Conservation (phyloP, 2,888 invertebrate species). For the Eupithecia tripunctaria region DNA sequence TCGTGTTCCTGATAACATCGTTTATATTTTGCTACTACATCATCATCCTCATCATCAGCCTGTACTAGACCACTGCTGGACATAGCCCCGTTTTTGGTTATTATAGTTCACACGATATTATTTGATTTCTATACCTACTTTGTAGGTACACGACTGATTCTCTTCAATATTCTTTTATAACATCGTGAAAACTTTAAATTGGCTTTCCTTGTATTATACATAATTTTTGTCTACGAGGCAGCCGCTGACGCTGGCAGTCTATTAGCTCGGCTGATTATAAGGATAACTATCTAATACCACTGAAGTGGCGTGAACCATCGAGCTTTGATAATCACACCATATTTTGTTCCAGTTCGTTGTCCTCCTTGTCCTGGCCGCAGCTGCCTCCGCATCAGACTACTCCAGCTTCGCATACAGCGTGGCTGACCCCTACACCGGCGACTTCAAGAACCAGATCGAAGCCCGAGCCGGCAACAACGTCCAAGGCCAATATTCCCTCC, state of each 20-base stretch:
- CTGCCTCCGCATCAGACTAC: conserved; percentile 55
- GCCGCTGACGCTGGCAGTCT: neutral
- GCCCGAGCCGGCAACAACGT: conserved; percentile 54
- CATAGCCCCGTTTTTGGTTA: too few species aligned
- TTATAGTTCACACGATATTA: too few species aligned
- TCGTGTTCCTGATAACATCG: too few species aligned
- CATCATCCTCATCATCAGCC: too few species aligned
- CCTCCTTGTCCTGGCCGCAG: conserved; percentile 58
- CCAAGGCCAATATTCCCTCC: conserved; percentile 50
- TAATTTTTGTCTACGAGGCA: too few species aligned
- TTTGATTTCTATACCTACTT: too few species aligned
- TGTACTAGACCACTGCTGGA: too few species aligned
- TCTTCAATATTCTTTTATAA: too few species aligned
- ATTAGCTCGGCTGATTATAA: neutral
- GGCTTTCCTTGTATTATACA: too few species aligned
- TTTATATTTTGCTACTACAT: too few species aligned
- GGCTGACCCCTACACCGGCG: conserved; percentile 79
- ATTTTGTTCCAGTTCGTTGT: conserved; percentile 60
- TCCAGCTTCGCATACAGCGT: conserved; percentile 80
- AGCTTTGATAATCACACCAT: neutral
- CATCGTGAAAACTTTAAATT: too few species aligned
- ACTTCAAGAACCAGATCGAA: conserved; percentile 77
- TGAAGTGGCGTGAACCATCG: neutral
- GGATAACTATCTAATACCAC: neutral
- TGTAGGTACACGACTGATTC: too few species aligned